Percentiles rank a stretch among this genome's conserved stretches.
Evolutionary conservation across 1,140 invertebrate species (phyloP).

Genomic region (Lordiphosa clarofinis): DNA sequence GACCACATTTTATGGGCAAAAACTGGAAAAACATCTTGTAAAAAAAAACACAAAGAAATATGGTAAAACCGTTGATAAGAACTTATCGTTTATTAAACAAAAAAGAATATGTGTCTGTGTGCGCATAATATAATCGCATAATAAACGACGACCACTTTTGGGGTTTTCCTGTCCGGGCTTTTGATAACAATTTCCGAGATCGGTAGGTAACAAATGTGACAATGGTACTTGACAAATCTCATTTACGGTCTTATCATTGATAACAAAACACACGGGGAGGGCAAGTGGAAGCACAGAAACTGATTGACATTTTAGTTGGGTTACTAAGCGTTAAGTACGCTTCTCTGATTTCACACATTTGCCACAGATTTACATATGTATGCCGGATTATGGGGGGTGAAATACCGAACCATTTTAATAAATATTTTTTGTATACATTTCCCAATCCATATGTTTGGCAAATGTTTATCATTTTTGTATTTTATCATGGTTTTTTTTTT

Average conservation of each 20-base stretch:
- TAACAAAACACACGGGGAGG: too few relatives aligned
- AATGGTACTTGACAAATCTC: neutral
- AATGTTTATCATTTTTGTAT: constrained; percentile 14
- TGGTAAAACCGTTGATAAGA: constrained; percentile 48
- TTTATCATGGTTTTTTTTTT: neutral
- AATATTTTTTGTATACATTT: neutral
- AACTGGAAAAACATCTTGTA: constrained; percentile 1
- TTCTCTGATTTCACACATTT: constrained; percentile 1
- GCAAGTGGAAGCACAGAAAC: too few relatives aligned
- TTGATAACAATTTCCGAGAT: constrained; percentile 10
- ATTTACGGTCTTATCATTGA: too few relatives aligned
- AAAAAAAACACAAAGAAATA: constrained; percentile 2
- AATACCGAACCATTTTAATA: too few relatives aligned
- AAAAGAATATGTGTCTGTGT: constrained; percentile 17
- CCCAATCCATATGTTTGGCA: constrained; percentile 26
- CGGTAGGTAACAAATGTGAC: constrained; percentile 1
- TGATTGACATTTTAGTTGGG: neutral
- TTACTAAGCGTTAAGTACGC: neutral
- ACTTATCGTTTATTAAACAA: constrained; percentile 20
- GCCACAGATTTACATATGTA: constrained; percentile 14
- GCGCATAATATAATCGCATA: constrained; percentile 37
- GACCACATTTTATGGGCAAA: too few relatives aligned
- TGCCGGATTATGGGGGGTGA: too few relatives aligned
- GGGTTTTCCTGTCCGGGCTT: constrained; percentile 46
- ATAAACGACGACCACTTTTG: constrained; percentile 61